Percentiles rank a stretch among this genome's conserved stretches.
phyloP scores from a whole-genome alignment of 2,888 invertebrate genomes.

The Schizotus pectinicornis region DNA sequence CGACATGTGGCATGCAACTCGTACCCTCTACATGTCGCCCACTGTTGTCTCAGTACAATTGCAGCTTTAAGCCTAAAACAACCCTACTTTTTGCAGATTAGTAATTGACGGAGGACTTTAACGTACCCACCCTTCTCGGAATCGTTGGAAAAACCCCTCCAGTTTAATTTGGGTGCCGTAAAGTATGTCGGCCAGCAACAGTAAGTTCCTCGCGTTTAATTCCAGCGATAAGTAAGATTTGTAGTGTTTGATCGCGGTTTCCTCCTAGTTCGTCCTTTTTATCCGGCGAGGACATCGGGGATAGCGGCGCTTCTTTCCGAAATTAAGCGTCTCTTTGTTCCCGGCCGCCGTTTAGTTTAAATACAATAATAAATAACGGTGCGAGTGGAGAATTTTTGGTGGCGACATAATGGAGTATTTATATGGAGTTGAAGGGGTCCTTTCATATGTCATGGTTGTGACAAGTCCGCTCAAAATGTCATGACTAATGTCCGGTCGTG shows the following conservation, averaged over 20 bases:
- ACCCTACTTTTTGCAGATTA: too few relatives aligned
- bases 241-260: neutral
- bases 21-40: too few relatives aligned
- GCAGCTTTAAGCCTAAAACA: too few relatives aligned
- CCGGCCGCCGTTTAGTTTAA: too few relatives aligned
- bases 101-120: too few relatives aligned
- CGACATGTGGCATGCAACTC: too few relatives aligned
- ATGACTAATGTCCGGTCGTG: conserved; percentile 38
- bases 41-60: too few relatives aligned
- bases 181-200: neutral
- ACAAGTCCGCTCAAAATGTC: conserved; percentile 34
- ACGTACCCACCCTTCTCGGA: too few relatives aligned
- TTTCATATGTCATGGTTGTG: conserved; percentile 25
- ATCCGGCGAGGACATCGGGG: neutral
- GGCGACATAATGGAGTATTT: conserved; percentile 9
- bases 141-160: too few relatives aligned
- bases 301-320: neutral
- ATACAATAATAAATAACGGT: neutral
- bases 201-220: neutral
- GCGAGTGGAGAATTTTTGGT: conserved; percentile 1
- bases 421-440: conserved; percentile 5
- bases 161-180: too few relatives aligned
- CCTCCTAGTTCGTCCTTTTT: neutral
- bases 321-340: neutral
- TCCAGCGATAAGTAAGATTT: neutral